Base-by-base conservation (phyloP, 2,797 vertebrate species). In the Falco novaeseelandiae region DNA sequence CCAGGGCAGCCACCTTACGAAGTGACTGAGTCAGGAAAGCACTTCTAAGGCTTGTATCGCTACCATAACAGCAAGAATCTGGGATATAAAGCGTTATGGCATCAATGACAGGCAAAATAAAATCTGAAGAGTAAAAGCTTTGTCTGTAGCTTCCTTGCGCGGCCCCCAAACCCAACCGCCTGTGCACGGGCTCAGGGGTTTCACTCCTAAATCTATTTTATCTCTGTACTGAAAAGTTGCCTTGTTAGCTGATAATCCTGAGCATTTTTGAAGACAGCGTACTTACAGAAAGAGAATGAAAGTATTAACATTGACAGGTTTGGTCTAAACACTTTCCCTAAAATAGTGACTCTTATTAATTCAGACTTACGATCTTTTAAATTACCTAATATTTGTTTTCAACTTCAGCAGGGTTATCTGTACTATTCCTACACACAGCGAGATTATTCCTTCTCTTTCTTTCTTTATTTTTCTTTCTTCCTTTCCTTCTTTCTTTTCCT, bases 81-180 rank as follows among this genome's bases (percentile, higher is more conserved):
- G 0, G 2, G 27, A 62, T 12, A 65, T 62, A 46, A 51, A 18
- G 19, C 11, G 8, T 27, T 21, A 21, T 8, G 46, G 8, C 52
- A 46, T 17, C 44, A n/a, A 6, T 4, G n/a, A 16, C 1, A 9
- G 36, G 23, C 6, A 36, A 59, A 87, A 49, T 5, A 17, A 27
- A 46, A 71, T 34, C 12, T 32, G 3, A 34, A 44, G 22, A 51
- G 44, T 17, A 17, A 76, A 65, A 69, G 15, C 36, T 74, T 16
- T 30, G 14, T 4, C 8, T 34, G 3, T 2, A 8, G 16, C 6
- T 76, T 62, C 51, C 42, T 67, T 3, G 5, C 27, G 3, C 0
- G 1, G 14, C 25, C 49, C 23, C 63, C 83, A 42, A 8, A 65
- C 9, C 15, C n/a, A 32, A 0, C 25, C 6, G 0, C 6, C 54